These are phyloP conservation scores for Drymodes brunneopygia DNA, from an alignment of 2,113 vertebrate genomes.

Conservation along the genomic window DNA sequence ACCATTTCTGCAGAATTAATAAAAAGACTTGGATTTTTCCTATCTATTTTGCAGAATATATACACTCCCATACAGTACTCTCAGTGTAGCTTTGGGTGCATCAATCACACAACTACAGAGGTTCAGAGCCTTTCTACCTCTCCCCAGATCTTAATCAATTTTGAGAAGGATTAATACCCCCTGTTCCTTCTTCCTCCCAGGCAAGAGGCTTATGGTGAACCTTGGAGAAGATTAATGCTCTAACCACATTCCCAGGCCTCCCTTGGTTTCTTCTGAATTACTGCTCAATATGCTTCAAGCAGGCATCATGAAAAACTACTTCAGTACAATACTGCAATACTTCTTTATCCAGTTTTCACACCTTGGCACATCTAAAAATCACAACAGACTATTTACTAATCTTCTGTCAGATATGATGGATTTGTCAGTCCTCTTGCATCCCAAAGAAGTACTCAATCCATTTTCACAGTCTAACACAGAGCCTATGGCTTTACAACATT, in stretches of 20 bases:
- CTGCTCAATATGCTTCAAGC: neutral
- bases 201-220: neutral
- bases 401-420: neutral
- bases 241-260: neutral
- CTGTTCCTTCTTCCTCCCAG: neutral
- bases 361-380: neutral
- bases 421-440: neutral
- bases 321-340: neutral
- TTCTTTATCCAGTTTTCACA: neutral
- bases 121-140: neutral
- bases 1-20: neutral
- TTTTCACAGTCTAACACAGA: neutral
- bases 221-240: neutral
- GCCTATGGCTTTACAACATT: neutral
- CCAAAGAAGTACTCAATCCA: neutral
- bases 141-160: neutral
- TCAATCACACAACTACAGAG: neutral
- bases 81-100: neutral
- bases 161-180: slow-evolving; percentile 5
- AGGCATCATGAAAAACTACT: neutral
- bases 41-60: neutral
- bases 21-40: neutral
- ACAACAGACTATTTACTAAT: neutral
- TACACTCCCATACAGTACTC: neutral
- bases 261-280: neutral